Evolutionary conservation across 1,140 invertebrate species (phyloP), one percentile per base, ranked within the genome.

Genomic region (Chironomus striatipennis): DNA sequence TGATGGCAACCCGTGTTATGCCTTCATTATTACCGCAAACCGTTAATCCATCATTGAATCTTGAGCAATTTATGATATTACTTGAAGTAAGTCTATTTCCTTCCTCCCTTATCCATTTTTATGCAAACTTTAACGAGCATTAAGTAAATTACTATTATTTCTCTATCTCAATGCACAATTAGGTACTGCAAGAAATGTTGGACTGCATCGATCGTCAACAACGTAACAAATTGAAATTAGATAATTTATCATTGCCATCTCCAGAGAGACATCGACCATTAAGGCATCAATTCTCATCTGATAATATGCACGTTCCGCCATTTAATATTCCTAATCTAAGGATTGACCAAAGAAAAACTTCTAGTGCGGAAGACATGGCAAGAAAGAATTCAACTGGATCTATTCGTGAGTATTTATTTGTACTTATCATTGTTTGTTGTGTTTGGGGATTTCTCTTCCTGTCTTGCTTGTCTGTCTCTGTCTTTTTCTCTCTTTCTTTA

Each of bases 1-100:
- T 97, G 77, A 92, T 98, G 89, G 96, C 96, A 0, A 97, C 93
- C 0, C 90, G 93, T 79, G 94, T 98, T 43, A 94, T 98, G 87
- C 97, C 96, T 0, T 88, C 92, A 8, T 84, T 98, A 7, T 89
- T 96, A 72, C 96, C 97, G 24, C 94, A 97, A 79, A 94, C 95
- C 1, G 91, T 98, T 64, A 97, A 96, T 82, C 92, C 95, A 0
- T 88, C 89, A 42, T 85, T 98, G 67, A 95, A 91, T 83, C 85
- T 97, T 77, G 95, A 98, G 75, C 94, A 98, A 82, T 98, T 97
- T 82, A 90, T 88, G 43, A 86, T 88, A 75, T 86, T 97, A 5
- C 88, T 97, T 77, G 92, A 95, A 85, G 92, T 87, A 82, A 75
- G 43, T 57, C n/a, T n/a, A n/a, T n/a, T n/a, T n/a, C n/a, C n/a